Percentiles rank a stretch among this genome's conserved stretches.
phyloP scores from a whole-genome alignment of 2,113 vertebrate species.

The Fulmarus glacialis region DNA sequence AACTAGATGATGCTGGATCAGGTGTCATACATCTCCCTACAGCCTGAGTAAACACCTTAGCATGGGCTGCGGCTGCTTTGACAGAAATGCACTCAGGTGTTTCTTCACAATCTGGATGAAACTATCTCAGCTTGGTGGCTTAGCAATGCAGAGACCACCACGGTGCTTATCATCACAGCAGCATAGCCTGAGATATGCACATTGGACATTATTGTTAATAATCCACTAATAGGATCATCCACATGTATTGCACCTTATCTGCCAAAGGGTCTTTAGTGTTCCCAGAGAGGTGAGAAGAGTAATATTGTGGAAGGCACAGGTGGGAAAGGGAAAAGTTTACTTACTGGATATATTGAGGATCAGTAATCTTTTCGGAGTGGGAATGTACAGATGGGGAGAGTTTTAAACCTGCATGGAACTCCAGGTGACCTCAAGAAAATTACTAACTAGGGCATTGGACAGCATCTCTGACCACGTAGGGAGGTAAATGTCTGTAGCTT shows the following conservation, averaged over 20 bases:
- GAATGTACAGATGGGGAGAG: background rate
- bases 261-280: background rate
- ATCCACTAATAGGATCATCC: background rate
- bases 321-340: background rate
- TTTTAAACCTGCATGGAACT: background rate
- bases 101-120: background rate
- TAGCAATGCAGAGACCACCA: background rate
- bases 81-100: background rate
- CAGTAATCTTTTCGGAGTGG: background rate
- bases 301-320: background rate
- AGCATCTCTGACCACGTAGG: background rate
- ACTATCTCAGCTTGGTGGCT: fast-evolving
- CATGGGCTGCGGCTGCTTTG: background rate
- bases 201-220: background rate
- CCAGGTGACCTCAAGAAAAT: background rate
- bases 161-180: background rate
- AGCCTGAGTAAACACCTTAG: background rate
- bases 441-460: background rate
- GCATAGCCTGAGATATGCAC: background rate
- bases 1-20: background rate
- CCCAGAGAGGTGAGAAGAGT: background rate
- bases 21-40: background rate
- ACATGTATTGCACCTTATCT: background rate
- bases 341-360: background rate
- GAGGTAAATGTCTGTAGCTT: background rate